Evolutionary conservation across 2,113 vertebrate genomes (phyloP).

Genomic region (Mesembrinibis cayennensis): DNA sequence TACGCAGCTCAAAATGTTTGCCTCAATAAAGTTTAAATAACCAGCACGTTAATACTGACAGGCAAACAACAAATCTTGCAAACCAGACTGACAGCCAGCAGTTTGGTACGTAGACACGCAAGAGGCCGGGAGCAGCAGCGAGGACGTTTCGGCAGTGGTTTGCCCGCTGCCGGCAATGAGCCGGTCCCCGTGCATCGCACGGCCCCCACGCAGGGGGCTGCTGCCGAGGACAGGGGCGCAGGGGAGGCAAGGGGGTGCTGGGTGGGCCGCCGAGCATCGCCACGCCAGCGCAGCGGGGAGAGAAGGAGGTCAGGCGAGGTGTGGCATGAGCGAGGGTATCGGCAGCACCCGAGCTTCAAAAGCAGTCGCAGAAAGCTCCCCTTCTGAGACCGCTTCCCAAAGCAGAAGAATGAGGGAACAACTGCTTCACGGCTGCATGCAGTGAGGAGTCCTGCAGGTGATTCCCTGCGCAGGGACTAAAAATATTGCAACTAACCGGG

Average conservation of each 20-base stretch:
- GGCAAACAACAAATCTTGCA: not conserved
- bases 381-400: fast-evolving
- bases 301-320: not conserved
- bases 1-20: not conserved
- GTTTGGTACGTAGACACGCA: fast-evolving
- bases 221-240: not conserved
- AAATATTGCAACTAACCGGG: not conserved
- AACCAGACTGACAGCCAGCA: not conserved
- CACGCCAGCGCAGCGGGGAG: not conserved
- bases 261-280: not conserved
- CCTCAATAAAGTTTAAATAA: not conserved
- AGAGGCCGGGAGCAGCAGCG: not conserved
- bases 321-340: fast-evolving
- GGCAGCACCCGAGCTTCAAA: not conserved
- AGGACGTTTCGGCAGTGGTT: fast-evolving
- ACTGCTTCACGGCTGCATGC: not conserved
- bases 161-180: fast-evolving
- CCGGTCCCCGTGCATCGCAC: fast-evolving
- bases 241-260: fast-evolving
- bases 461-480: not conserved
- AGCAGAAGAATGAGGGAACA: not conserved
- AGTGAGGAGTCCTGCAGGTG: not conserved
- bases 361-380: not conserved
- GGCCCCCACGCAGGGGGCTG: fast-evolving
- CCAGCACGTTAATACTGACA: not conserved